These are phyloP conservation scores for Cepaea nemoralis DNA, from an alignment of 1,140 invertebrate genomes.

Conservation along the genomic window DNA sequence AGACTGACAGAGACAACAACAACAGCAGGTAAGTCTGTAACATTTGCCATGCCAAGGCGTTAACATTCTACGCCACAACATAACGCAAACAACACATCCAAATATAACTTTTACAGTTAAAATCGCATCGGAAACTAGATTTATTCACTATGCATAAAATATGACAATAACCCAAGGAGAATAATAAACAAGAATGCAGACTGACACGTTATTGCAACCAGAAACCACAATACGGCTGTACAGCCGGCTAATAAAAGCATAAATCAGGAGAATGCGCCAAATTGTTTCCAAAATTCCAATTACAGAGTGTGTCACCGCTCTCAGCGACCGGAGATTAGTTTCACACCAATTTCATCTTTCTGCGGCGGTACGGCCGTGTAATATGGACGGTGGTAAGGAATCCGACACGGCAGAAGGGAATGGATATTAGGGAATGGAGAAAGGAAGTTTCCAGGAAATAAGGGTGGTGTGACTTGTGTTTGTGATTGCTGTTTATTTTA, in stretches of 20 bases:
- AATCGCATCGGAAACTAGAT: too few species aligned
- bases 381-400: neutral
- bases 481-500: too few species aligned
- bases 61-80: too few species aligned
- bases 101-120: too few species aligned
- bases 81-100: too few species aligned
- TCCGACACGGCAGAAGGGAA: neutral
- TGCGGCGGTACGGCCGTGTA: neutral
- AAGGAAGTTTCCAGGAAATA: too few species aligned
- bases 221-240: neutral
- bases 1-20: too few species aligned
- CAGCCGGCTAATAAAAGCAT: neutral
- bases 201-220: neutral
- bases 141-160: neutral
- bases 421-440: too few species aligned
- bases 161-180: neutral
- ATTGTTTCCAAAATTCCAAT: conserved; percentile 4
- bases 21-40: too few species aligned
- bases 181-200: neutral
- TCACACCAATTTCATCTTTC: conserved; percentile 14
- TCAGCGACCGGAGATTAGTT: neutral
- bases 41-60: too few species aligned
- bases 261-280: neutral
- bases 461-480: too few species aligned
- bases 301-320: neutral